Base-by-base conservation (phyloP, 2,888 invertebrate genomes). In the Cheilosia variabilis region DNA sequence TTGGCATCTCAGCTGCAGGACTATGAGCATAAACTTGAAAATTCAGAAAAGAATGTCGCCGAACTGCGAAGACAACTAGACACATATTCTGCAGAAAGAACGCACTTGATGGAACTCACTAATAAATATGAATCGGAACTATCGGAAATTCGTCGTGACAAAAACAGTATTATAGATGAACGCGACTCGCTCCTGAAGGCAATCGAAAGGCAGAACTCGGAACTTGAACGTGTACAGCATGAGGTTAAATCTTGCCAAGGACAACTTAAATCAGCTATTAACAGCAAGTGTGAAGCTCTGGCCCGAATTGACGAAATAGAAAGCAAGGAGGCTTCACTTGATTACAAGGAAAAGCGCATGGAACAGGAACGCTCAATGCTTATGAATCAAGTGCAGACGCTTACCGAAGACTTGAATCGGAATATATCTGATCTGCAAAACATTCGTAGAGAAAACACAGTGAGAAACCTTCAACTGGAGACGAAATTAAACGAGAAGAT, bases 251-350 rank as follows among this genome's bases (percentile, higher is more conserved):
- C 94, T 2, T 92, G 97, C 68, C 94, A 95, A n/a, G 94, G 94
- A 88, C 97, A 97, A 91, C 91, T 98, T 43, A 94, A 95, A 88
- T 91, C 94, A 63, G 96, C 97, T 24, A 95, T 97, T 83, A 94
- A 95, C 88, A 94, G 96, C 2, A 98, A 97, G 93, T 97, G 96
- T 93, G 96, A 97, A 92, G 96, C 97, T 0, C 91, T 97, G 63
- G 95, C 96, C 6, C 94, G 96, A 87, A 93, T 95, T 79, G 96
- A 97, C 91, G 97, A 97, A 92, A 94, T 97, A 47, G 95, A 96
- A 88, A 96, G 96, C 87, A 95, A 95, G 91, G 96, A 97, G 92
- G 93, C 96, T 75, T 94, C 95, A 13, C 91, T 97, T 24, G 96
- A 96, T 89, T 96, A 95, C 91, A 96, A 96, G 89, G 97, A 98